Percentiles rank a stretch among this genome's conserved stretches.
phyloP scores from a whole-genome alignment of 2,797 vertebrate genomes.

The Sebastes oblongus region DNA sequence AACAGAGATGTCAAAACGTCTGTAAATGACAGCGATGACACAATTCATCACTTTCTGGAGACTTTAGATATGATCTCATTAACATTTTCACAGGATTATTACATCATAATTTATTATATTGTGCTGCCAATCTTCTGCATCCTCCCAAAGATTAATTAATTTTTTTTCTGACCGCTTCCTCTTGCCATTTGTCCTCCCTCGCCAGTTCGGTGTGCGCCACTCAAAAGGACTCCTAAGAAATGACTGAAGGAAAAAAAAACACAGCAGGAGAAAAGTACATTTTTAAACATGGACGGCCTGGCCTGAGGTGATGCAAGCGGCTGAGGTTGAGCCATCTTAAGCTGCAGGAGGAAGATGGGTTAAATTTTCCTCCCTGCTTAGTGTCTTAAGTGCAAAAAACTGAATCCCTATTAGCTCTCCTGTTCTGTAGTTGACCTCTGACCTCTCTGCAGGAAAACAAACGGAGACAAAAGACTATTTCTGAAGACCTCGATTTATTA shows the following conservation, averaged over 20 bases:
- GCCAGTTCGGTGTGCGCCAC: neutral
- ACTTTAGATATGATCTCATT: constrained; percentile 27
- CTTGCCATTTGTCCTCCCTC: constrained; percentile 7
- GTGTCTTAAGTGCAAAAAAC: neutral
- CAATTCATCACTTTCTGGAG: neutral
- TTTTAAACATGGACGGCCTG: constrained; percentile 10
- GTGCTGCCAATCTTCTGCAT: constrained; percentile 17
- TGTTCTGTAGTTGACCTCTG: neutral
- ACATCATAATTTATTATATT: constrained; percentile 7
- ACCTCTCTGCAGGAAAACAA: neutral
- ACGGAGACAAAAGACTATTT: neutral
- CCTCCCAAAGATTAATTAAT: constrained; percentile 46
- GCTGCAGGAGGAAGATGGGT: neutral
- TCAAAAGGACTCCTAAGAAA: neutral
- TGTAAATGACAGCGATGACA: neutral
- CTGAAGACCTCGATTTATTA: neutral
- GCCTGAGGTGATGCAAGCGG: neutral
- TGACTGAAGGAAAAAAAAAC: neutral
- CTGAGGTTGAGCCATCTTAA: constrained; percentile 8
- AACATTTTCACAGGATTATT: constrained; percentile 32
- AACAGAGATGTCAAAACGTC: neutral
- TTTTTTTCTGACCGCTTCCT: neutral
- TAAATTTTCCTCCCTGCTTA: neutral
- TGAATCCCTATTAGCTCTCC: too few relatives aligned
- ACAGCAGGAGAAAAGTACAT: neutral